Conservation (phyloP, 2,797 vertebrate species). For the Pantherophis alleghaniensis region DNA sequence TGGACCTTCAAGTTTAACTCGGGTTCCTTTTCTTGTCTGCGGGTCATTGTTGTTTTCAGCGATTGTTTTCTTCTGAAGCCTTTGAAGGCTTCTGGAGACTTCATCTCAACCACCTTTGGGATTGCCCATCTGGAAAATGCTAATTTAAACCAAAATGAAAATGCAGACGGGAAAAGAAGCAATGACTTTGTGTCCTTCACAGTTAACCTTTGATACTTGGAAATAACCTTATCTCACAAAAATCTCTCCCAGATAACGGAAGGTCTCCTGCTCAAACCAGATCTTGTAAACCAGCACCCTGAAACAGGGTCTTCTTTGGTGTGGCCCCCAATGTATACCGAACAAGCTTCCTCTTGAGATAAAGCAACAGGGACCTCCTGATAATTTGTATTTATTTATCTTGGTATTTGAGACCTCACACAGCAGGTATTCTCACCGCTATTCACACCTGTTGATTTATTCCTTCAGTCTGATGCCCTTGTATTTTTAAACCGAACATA, state of each 20-base stretch:
- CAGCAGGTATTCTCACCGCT: neutral
- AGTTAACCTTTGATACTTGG: neutral
- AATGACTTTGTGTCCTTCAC: conserved; percentile 19
- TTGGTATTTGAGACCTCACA: neutral
- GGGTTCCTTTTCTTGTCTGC: neutral
- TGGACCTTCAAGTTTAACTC: neutral
- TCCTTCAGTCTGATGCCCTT: too few species aligned
- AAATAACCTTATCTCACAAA: neutral
- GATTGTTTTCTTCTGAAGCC: neutral
- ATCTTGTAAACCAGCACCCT: neutral
- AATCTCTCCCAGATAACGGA: neutral
- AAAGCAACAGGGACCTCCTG: neutral
- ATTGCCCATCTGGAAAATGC: conserved; percentile 50
- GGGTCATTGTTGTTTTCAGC: neutral
- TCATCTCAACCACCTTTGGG: conserved; percentile 36
- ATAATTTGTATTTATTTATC: neutral
- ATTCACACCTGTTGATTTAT: neutral
- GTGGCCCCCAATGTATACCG: neutral
- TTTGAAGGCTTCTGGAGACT: neutral
- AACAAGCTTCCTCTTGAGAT: neutral
- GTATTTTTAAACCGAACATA: neutral
- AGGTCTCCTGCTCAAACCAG: neutral
- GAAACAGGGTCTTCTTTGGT: neutral
- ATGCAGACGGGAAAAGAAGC: conserved; percentile 26
- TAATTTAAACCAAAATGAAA: conserved; percentile 40